These are phyloP conservation scores for Heteromyza rotundicornis DNA, from an alignment of 2,888 invertebrate genomes.

Conservation along the genomic window DNA sequence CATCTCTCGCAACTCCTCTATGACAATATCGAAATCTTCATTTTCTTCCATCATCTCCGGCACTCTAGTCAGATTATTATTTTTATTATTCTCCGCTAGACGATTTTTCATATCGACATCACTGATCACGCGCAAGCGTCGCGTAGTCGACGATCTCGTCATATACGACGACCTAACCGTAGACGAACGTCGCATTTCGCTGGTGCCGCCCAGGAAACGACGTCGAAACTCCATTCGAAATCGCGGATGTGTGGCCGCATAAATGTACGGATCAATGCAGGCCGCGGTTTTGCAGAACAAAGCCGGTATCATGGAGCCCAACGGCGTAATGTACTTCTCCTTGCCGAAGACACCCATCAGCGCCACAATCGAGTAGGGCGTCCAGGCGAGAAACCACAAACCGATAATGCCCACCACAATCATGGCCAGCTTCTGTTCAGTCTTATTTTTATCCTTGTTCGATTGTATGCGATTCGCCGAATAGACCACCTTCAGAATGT, in stretches of 20 bases:
- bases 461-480: constrained; percentile 65
- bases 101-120: constrained; percentile 33
- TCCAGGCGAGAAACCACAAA: constrained; percentile 82
- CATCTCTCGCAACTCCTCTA: constrained; percentile 26
- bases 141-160: constrained; percentile 47
- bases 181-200: constrained; percentile 47
- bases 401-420: constrained; percentile 74
- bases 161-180: constrained; percentile 51
- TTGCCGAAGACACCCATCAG: constrained; percentile 75
- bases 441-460: constrained; percentile 71
- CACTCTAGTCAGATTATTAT: constrained; percentile 47
- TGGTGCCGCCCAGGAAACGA: constrained; percentile 48
- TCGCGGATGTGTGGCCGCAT: constrained; percentile 79
- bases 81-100: constrained; percentile 33
- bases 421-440: constrained; percentile 74
- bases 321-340: constrained; percentile 71
- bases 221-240: constrained; percentile 69
- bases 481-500: constrained; percentile 72
- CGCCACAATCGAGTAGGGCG: constrained; percentile 79
- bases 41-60: constrained; percentile 51
- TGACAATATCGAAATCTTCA: constrained; percentile 38
- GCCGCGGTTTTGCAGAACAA: constrained; percentile 82
- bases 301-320: constrained; percentile 78
- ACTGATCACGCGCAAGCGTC: constrained; percentile 39
- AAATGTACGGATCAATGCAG: constrained; percentile 81